Percentiles rank a stretch among this genome's conserved stretches.
Conservation (phyloP, 1,140 invertebrate genomes). For the Asbolus verrucosus region DNA sequence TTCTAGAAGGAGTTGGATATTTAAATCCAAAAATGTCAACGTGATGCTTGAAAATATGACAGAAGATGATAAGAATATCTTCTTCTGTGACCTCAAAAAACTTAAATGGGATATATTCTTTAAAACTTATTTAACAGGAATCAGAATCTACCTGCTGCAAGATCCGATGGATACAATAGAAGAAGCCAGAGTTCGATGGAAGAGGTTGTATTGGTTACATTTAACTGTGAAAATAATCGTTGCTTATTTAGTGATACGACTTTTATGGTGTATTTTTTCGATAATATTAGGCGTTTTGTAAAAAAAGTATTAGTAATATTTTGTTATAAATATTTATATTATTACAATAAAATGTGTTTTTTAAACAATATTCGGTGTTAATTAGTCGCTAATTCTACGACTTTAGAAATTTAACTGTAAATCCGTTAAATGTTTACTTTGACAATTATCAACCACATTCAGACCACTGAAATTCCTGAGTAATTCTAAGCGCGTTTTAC, state of each 20-base stretch:
- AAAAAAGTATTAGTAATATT: too few species aligned
- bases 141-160: constrained; percentile 77
- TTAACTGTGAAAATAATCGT: constrained; percentile 65
- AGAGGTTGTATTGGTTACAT: constrained; percentile 68
- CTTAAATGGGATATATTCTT: constrained; percentile 79
- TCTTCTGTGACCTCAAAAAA: constrained; percentile 75
- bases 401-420: too few species aligned
- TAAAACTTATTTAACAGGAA: constrained; percentile 73
- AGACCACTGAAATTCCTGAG: too few species aligned
- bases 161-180: constrained; percentile 76
- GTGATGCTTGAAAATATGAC: constrained; percentile 70
- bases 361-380: too few species aligned
- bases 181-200: constrained; percentile 70
- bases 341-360: too few species aligned
- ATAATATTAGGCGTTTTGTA: too few species aligned
- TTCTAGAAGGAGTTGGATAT: constrained; percentile 77
- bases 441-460: too few species aligned
- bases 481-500: too few species aligned
- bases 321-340: too few species aligned
- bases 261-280: constrained; percentile 41
- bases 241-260: constrained; percentile 46
- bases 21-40: constrained; percentile 74
- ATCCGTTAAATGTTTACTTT: neutral
- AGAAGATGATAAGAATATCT: constrained; percentile 71
- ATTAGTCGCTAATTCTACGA: too few species aligned